Evolutionary conservation across 2,113 vertebrate species (phyloP).

Genomic region (Odocoileus virginianus): DNA sequence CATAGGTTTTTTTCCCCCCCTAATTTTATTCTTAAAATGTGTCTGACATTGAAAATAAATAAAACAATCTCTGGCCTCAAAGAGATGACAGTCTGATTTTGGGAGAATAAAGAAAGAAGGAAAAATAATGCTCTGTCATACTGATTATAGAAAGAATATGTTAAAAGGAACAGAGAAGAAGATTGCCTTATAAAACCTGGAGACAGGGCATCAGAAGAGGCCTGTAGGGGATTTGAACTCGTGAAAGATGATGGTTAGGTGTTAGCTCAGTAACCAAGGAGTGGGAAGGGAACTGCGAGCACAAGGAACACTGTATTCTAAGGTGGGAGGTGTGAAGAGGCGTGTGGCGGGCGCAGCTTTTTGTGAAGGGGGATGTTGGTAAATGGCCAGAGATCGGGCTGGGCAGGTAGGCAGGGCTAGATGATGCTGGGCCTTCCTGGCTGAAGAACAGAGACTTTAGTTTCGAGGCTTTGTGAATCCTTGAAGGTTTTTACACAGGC

Average conservation of each 20-base stretch:
- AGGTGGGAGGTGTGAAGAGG: not conserved
- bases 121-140: not conserved
- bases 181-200: not conserved
- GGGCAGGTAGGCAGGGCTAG: not conserved
- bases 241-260: not conserved
- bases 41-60: not conserved
- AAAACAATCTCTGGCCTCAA: not conserved
- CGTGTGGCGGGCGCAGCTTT: not conserved
- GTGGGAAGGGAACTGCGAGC: too few species aligned
- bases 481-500: not conserved
- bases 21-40: slow-evolving; percentile 6
- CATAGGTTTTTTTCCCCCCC: not conserved
- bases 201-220: not conserved
- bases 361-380: not conserved
- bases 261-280: not conserved
- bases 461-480: not conserved
- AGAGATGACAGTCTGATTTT: not conserved
- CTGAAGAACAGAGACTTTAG: not conserved
- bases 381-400: not conserved
- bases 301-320: not conserved
- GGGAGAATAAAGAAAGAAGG: not conserved
- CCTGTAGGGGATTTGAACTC: not conserved
- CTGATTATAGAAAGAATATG: not conserved
- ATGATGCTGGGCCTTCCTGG: not conserved
- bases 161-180: not conserved